Evolutionary conservation across 1,140 invertebrate species (phyloP).

Genomic region (Heliconius himera): DNA sequence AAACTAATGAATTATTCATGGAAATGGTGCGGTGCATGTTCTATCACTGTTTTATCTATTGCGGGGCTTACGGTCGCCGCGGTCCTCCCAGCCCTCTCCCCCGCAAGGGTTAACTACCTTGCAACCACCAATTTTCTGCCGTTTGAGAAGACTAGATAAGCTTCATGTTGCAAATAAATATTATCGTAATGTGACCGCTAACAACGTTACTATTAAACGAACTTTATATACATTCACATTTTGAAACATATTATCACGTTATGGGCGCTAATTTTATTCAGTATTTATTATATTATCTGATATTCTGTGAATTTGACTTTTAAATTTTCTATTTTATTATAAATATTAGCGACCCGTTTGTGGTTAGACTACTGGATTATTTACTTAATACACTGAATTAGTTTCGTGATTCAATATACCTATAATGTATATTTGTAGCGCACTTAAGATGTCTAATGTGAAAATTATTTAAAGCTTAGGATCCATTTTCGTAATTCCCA

Average conservation of each 20-base stretch:
- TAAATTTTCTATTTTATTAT: too few relatives aligned
- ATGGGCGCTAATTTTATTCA: conserved; percentile 47
- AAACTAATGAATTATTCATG: conserved; percentile 81
- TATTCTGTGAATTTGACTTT: background rate
- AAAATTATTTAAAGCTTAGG: too few relatives aligned
- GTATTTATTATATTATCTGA: background rate
- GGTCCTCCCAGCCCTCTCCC: conserved; percentile 45
- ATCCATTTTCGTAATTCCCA: too few relatives aligned
- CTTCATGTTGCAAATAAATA: conserved; percentile 73
- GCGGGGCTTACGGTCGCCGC: conserved; percentile 60
- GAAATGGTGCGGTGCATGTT: conserved; percentile 78
- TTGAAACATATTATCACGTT: conserved; percentile 24
- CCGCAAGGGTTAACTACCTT: conserved; percentile 79
- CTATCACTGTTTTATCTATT: conserved; percentile 82
- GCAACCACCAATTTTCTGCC: conserved; percentile 76
- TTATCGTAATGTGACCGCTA: conserved; percentile 72
- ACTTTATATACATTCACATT: conserved; percentile 56
- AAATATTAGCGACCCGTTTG: too few relatives aligned
- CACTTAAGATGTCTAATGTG: too few relatives aligned
- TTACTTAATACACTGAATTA: too few relatives aligned
- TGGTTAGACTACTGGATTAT: too few relatives aligned
- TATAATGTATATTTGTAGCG: too few relatives aligned
- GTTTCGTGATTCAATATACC: too few relatives aligned
- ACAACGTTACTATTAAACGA: conserved; percentile 65
- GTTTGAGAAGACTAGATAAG: conserved; percentile 79